Conservation (phyloP, 1,140 invertebrate genomes). For the Dendrolimus punctatus region DNA sequence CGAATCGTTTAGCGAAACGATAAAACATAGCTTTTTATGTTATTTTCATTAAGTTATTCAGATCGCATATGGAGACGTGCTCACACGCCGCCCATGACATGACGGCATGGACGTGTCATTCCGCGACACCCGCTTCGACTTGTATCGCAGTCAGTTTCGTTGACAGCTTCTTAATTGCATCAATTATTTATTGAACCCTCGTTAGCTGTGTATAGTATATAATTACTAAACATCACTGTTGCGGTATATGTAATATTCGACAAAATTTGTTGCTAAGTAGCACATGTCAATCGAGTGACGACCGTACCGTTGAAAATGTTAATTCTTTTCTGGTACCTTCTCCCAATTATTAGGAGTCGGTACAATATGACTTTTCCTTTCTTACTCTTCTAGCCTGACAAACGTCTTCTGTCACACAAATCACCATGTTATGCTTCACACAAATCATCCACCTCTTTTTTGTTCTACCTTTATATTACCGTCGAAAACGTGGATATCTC, state of each 20-base stretch:
- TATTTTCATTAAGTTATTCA: constrained; percentile 32
- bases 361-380: no score
- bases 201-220: constrained; percentile 9
- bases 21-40: constrained; percentile 25
- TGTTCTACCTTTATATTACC: no score
- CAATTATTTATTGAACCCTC: constrained; percentile 26
- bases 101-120: constrained; percentile 26
- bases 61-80: constrained; percentile 22
- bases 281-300: no score
- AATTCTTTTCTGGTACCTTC: no score
- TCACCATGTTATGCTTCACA: no score
- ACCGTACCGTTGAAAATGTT: no score
- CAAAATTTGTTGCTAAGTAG: constrained; percentile 4
- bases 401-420: no score
- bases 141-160: constrained; percentile 6
- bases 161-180: constrained; percentile 29
- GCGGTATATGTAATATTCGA: constrained; percentile 24
- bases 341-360: no score
- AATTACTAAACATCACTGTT: constrained; percentile 27
- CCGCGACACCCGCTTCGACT: constrained; percentile 19
- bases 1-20: constrained; percentile 9
- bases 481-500: no score
- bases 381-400: no score
- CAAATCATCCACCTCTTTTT: no score
- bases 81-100: constrained; percentile 11